phyloP scores from a whole-genome alignment of 2,113 vertebrate genomes.

The Rhadina sibilatrix region DNA sequence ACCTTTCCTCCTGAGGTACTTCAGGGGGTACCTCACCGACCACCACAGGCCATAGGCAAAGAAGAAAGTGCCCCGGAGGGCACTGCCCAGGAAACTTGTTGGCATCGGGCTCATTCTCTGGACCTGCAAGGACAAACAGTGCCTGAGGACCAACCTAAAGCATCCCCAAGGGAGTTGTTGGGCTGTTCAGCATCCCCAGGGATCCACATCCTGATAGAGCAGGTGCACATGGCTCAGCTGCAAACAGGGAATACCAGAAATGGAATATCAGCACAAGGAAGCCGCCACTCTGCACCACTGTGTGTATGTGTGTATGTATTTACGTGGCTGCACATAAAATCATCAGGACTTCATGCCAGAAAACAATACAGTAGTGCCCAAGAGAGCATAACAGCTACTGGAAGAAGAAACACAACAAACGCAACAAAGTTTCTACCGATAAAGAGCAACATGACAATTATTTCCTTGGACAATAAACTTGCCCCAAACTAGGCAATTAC shows the following conservation, averaged over 20 bases:
- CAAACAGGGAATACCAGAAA: background rate
- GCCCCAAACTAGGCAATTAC: background rate
- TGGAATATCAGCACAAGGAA: background rate
- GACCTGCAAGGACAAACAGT: constrained; percentile 5
- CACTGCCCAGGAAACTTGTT: constrained; percentile 89
- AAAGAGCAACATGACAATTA: background rate
- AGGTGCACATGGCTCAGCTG: background rate
- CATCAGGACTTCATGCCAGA: background rate
- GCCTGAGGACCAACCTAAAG: background rate
- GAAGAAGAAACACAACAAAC: background rate
- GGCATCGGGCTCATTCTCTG: constrained; percentile 32
- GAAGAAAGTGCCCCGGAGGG: constrained; percentile 91
- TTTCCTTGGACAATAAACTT: background rate
- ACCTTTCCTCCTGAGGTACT: constrained; percentile 69
- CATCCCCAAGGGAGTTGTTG: background rate
- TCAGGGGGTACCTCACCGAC: constrained; percentile 79
- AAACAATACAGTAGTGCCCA: background rate
- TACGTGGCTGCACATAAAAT: background rate
- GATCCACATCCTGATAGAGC: rapidly evolving
- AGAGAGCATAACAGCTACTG: background rate
- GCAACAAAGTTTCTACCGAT: background rate
- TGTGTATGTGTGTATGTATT: rapidly evolving
- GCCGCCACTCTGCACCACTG: background rate
- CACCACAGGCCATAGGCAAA: constrained; percentile 86
- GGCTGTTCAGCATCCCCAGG: background rate